Evolutionary conservation across 2,797 vertebrate species (phyloP).

Genomic region (Phoeniculus purpureus): DNA sequence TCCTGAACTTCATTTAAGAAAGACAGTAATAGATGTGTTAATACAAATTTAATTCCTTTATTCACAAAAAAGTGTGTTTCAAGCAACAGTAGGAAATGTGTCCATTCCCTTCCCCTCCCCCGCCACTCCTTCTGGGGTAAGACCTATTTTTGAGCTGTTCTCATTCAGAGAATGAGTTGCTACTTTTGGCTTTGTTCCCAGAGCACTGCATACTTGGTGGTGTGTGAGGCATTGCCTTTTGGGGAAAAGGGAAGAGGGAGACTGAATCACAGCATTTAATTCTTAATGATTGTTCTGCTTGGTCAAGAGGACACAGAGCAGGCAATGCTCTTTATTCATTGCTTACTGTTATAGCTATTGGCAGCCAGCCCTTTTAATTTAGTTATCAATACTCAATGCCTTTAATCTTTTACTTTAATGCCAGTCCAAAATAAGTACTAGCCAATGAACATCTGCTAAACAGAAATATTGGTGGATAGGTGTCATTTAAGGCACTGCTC

Average conservation of each 20-base stretch:
- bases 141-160: conserved; percentile 65
- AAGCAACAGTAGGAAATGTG: conserved; percentile 19
- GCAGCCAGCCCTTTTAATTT: conserved; percentile 63
- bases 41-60: background rate
- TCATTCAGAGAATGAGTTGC: conserved; percentile 61
- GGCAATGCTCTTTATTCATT: conserved; percentile 67
- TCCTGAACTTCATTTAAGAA: background rate
- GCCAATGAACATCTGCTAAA: conserved; percentile 42
- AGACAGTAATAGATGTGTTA: background rate
- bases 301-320: conserved; percentile 66
- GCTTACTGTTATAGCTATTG: conserved; percentile 63
- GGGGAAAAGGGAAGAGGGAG: conserved; percentile 32
- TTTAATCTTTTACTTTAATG: conserved; percentile 65
- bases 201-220: conserved; percentile 41
- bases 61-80: background rate
- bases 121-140: background rate
- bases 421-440: conserved; percentile 41
- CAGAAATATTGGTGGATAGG: conserved; percentile 15
- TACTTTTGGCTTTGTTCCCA: conserved; percentile 67
- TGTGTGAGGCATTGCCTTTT: conserved; percentile 56
- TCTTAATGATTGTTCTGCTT: conserved; percentile 69
- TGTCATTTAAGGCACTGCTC: background rate
- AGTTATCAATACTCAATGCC: conserved; percentile 66
- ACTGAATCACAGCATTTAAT: conserved; percentile 66
- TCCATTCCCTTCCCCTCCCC: background rate